phyloP scores from a whole-genome alignment of 2,113 vertebrate species.

The Brevimyrus niger region DNA sequence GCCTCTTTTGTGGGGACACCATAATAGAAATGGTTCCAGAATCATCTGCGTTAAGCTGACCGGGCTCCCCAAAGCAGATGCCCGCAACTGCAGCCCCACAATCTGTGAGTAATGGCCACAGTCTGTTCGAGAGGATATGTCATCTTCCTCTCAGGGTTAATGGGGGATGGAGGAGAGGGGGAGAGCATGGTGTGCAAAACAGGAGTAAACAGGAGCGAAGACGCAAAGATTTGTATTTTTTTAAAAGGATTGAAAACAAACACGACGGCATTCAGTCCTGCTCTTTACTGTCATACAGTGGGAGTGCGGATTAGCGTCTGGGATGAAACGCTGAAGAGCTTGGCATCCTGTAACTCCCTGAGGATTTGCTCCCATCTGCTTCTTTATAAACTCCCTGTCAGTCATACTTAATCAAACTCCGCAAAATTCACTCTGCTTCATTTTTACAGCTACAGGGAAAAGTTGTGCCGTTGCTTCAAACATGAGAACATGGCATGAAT shows the following conservation, averaged over 20 bases:
- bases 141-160: neutral
- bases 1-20: neutral
- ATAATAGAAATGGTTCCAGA: neutral
- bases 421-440: neutral
- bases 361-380: conserved; percentile 22
- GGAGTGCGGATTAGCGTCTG: conserved; percentile 15
- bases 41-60: neutral
- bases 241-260: conserved; percentile 19
- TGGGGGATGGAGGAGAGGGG: neutral
- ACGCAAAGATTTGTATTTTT: neutral
- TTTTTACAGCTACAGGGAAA: neutral
- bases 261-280: conserved; percentile 12
- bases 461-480: neutral
- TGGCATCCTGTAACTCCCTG: neutral
- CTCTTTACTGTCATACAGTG: neutral
- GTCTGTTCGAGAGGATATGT: neutral
- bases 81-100: neutral
- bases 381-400: conserved; percentile 4
- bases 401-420: conserved; percentile 1
- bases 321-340: neutral
- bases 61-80: neutral
- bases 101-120: neutral
- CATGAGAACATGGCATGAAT: neutral
- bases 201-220: neutral
- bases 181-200: neutral